Evolutionary conservation across 2,113 vertebrate genomes (phyloP).

Genomic region (Pelodiscus sinensis): DNA sequence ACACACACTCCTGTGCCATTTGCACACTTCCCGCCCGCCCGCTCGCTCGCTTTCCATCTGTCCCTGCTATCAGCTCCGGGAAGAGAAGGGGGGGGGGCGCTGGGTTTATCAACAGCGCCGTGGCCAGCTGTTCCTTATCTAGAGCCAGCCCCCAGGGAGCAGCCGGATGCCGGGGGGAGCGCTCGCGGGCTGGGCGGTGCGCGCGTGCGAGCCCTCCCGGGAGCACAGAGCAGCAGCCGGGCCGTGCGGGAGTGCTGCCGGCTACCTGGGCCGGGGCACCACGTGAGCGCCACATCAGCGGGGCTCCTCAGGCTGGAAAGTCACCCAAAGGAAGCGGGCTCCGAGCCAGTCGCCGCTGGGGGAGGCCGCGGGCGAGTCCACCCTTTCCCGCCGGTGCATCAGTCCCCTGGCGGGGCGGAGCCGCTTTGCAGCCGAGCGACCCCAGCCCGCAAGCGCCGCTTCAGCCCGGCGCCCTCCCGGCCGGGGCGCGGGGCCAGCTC

Average conservation of each 20-base stretch:
- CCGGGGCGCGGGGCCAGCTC: slow-evolving; percentile 21
- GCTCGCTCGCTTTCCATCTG: neutral
- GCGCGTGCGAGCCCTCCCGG: neutral
- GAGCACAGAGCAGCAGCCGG: neutral
- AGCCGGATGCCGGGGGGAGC: neutral
- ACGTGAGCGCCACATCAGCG: slow-evolving; percentile 80
- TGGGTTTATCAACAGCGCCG: neutral
- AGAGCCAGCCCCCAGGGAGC: neutral
- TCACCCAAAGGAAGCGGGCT: slow-evolving; percentile 6
- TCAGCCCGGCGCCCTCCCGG: too few species aligned
- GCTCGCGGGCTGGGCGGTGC: too few species aligned
- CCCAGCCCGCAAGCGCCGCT: too few species aligned
- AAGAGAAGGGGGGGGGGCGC: too few species aligned
- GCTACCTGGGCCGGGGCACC: slow-evolving; percentile 77
- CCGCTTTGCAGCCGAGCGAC: too few species aligned
- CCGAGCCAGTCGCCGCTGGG: neutral
- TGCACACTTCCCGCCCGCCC: neutral
- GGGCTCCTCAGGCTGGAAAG: slow-evolving; percentile 18
- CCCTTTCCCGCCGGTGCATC: neutral
- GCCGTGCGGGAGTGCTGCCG: neutral
- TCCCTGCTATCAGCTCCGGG: neutral
- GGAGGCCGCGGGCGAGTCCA: neutral
- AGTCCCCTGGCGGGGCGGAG: too few species aligned
- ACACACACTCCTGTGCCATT: neutral
- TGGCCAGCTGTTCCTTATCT: neutral